Base-by-base conservation (phyloP, 2,113 vertebrate species). In the Ictalurus punctatus region DNA sequence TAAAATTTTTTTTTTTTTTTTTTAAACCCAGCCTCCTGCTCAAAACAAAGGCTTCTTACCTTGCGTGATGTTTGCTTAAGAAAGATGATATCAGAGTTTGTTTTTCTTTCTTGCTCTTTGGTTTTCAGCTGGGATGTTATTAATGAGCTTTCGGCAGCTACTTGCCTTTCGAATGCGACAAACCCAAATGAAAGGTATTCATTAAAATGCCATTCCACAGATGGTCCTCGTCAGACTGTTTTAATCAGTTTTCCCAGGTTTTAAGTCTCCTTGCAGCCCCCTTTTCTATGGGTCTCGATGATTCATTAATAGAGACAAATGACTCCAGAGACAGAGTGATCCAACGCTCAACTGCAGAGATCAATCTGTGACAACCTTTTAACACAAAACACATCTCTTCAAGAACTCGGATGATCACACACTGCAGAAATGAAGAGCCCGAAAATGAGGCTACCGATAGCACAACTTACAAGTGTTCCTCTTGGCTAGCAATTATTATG, bases 181-280 rank as follows among this genome's bases (percentile, higher is more conserved):
- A 85, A 56, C 59, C 19, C 67, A 83, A 91, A 90, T 88, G 79
- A 86, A 86, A 90, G 67, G 86, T 82, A 86, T 89, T 86, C 37
- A 88, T 92, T 90, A 88, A 88, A 89, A 79, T 86, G 89, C 74
- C 89, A 84, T 88, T 88, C 86, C 84, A 85, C 92, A 92, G 86
- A 90, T 92, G 92, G 89, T 90, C 69, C 89, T 88, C 86, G 76
- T 92, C 91, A 90, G 85, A 84, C 86, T 90, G 80, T 89, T 87
- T 89, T 92, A 91, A 89, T 91, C 85, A 86, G 80, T 84, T 81
- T 82, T 76, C 58, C 85, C 85, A 89, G 82, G 84, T 87, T 84
- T 85, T 74, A 48, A 78, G 40, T 25, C 71, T 63, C 12, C 71
- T 48, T 65, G 44, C 67, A 37, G 34, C 61, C 84, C n/a, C 80